Evolutionary conservation across 2,797 vertebrate genomes (phyloP), one percentile per base, ranked within the genome.

Genomic region (Coluber constrictor): DNA sequence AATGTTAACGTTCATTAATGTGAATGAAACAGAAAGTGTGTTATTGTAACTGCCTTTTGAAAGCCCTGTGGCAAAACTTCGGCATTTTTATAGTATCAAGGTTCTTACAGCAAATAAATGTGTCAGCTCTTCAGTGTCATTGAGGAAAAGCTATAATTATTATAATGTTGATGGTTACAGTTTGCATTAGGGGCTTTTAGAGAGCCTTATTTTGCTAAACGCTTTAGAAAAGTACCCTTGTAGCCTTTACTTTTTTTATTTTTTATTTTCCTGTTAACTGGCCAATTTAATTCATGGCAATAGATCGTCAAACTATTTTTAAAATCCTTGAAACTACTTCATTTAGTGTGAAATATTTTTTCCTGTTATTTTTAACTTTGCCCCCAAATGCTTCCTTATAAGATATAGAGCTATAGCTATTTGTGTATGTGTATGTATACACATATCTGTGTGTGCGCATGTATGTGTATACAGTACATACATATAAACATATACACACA

Each of bases 261-360:
- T 23, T 11, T 54, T 27, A n/a, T n/a, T 37, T 37, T 2, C 23
- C 70, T 47, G 23, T 91, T 86, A 93, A 93, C 47, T 15, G 70
- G 25, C 61, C 93, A 8, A 59, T 92, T 47, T 59, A 90, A 29
- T 90, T 90, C 23, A 92, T 92, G 90, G 87, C 54, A 92, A 0
- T 90, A 92, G 54, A 87, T 43, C 0, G 51, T 59, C 88, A 88
- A 92, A 13, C 20, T 93, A 6, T 13, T 86, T 5, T 66, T 94
- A 92, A 60, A 94, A 96, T 94, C 86, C 56, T 94, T 63, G 87
- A 94, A 92, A 86, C 23, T 7, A 10, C 57, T 94, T 90, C 90
- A 90, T 60, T 66, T 11, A 29, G 23, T 1, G 92, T 3, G 47
- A 95, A 93, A 93, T 74, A 83, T 47, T 47, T 63, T 43, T 47